A percentile compares a stretch with the other conserved stretches of the same genome.
Evolutionary conservation across 2,797 vertebrate genomes (phyloP).

Genomic region (Spinus pinus): DNA sequence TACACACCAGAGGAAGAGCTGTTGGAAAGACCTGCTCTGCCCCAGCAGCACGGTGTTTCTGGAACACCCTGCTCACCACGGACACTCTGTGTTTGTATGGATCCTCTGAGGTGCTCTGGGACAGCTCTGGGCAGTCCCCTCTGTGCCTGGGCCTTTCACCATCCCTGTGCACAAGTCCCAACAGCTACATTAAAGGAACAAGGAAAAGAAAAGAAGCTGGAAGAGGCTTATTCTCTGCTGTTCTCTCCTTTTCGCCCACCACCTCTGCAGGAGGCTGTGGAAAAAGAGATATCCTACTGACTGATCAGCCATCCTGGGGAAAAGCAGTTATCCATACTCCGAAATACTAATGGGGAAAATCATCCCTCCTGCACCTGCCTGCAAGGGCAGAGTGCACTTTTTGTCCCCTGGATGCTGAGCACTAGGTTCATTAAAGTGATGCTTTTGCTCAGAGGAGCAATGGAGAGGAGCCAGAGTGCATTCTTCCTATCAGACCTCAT

Average conservation of each 20-base stretch:
- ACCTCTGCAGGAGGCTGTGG: background rate
- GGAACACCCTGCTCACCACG: fast-evolving
- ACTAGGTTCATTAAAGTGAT: background rate
- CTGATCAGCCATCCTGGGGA: fast-evolving
- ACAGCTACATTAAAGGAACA: background rate
- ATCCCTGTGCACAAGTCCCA: background rate
- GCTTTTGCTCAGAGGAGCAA: background rate
- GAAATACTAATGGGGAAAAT: background rate
- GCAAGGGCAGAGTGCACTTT: background rate
- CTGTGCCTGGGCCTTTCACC: background rate
- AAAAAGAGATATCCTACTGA: background rate
- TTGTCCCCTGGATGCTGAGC: background rate
- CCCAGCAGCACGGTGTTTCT: background rate
- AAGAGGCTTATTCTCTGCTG: background rate
- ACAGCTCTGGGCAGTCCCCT: background rate
- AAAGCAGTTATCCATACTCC: background rate
- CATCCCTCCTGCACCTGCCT: background rate
- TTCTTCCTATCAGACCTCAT: background rate
- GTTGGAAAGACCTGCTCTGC: background rate
- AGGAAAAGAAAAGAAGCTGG: background rate
- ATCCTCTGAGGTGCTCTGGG: background rate
- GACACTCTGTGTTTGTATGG: background rate
- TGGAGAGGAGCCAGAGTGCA: background rate
- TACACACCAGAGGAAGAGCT: background rate
- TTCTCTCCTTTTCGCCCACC: background rate